These are phyloP conservation scores for Hartigia nigra DNA, from an alignment of 2,888 invertebrate genomes.

Conservation along the genomic window DNA sequence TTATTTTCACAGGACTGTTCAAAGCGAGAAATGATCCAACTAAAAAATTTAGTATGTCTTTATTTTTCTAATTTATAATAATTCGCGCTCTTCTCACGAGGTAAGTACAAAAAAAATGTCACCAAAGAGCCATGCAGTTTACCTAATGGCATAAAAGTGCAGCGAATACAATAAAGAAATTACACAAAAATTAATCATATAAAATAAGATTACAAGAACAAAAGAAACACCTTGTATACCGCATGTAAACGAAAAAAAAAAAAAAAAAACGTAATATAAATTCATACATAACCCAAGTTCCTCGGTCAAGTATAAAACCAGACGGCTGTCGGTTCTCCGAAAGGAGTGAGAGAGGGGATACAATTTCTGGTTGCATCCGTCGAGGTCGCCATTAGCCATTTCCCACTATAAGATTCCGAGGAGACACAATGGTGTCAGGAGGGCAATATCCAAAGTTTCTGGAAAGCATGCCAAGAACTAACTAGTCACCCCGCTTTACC, in stretches of 20 bases:
- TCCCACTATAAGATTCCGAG: not conserved
- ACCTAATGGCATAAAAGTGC: not conserved
- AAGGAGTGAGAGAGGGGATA: not conserved
- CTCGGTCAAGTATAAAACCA: not conserved
- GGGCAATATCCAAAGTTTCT: conserved; percentile 39
- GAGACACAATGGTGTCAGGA: conserved; percentile 30
- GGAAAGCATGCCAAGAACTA: conserved; percentile 39
- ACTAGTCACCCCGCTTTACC: conserved; percentile 28
- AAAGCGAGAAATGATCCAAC: too few species aligned
- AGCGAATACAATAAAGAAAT: not conserved
- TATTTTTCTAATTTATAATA: too few species aligned
- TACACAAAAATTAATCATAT: not conserved
- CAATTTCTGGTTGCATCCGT: not conserved
- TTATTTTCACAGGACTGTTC: not conserved
- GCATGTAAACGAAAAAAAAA: not conserved
- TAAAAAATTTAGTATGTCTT: too few species aligned
- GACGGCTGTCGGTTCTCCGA: not conserved
- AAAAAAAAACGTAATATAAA: not conserved
- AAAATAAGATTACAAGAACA: not conserved
- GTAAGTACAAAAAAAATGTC: too few species aligned
- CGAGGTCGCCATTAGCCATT: not conserved
- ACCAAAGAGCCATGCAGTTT: too few species aligned
- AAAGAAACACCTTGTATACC: not conserved
- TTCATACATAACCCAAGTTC: not conserved
- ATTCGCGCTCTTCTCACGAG: too few species aligned